These are phyloP conservation scores for Danionella cerebrum DNA, from an alignment of 2,113 vertebrate species.

Conservation along the genomic window DNA sequence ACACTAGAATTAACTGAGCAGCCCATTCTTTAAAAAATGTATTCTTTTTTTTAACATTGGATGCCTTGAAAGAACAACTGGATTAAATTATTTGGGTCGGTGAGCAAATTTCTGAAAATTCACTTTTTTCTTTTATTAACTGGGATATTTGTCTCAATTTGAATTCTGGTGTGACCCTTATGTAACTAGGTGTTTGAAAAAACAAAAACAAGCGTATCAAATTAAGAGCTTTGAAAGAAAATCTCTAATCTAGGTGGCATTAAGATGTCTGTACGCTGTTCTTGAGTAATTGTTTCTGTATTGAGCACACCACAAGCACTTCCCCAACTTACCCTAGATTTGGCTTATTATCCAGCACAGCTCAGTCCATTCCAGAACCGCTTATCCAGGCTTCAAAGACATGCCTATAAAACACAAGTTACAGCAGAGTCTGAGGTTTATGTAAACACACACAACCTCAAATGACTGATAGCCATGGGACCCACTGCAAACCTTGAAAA, in stretches of 20 bases:
- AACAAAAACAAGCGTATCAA: neutral
- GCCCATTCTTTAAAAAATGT: too few relatives aligned
- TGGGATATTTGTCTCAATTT: too few relatives aligned
- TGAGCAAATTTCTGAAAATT: too few relatives aligned
- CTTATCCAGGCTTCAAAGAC: constrained; percentile 25
- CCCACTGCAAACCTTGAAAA: neutral
- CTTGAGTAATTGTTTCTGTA: constrained; percentile 14
- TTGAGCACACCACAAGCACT: constrained; percentile 2
- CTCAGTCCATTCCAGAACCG: constrained; percentile 26
- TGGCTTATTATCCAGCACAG: neutral
- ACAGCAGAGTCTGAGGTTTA: neutral
- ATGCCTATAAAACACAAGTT: neutral
- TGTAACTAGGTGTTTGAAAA: neutral
- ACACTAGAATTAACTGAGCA: too few relatives aligned
- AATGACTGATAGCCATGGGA: neutral
- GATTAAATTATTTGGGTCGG: too few relatives aligned
- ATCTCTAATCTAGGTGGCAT: constrained; percentile 9
- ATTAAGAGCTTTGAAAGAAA: neutral
- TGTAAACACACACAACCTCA: constrained; percentile 29
- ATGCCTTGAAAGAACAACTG: too few relatives aligned
- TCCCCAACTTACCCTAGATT: constrained; percentile 10
- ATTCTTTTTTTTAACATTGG: too few relatives aligned
- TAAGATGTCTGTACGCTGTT: constrained; percentile 13
- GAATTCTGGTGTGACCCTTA: neutral
- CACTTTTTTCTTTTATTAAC: too few relatives aligned